Base-by-base conservation (phyloP, 2,113 vertebrate species). In the Riparia riparia region DNA sequence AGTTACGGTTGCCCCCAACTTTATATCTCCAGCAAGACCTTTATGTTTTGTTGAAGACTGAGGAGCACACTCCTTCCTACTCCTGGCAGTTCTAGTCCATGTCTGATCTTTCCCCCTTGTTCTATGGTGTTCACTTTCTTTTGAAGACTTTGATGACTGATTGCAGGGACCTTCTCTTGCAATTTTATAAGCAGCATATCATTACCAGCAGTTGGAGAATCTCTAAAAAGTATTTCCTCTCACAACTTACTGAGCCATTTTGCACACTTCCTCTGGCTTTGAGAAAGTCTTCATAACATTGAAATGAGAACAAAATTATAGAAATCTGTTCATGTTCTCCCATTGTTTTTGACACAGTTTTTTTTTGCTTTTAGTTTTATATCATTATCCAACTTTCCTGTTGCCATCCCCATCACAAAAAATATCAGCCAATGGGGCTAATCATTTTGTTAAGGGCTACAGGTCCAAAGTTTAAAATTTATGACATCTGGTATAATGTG, bases 331-430 rank as follows among this genome's bases (percentile, higher is more conserved):
- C 9, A 28, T 31, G 2, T 71, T 80, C 10, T 80, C 14, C 19
- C 17, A 24, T 58, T 90, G 8, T 53, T 87, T 93, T 86, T 72
- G 31, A 54, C 18, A 64, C 14, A 37, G 37, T 0, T 0, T 16
- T 57, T 37, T 1, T 19, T 89, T 80, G 16, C 8, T 74, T 92
- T 64, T n/a, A 45, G 22, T 63, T 87, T 70, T 74, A 57, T 65
- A 50, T 19, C 13, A 25, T 41, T 80, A 61, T 41, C 26, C 37
- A 61, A 19, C 10, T 76, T 66, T n/a, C 4, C 8, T 1, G 1
- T 72, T 68, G 18, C 5, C 11, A 70, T 1, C 1, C 1, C 2
- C 5, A 3, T 1, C 14, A 45, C 11, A 71, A 47, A 47, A 87
- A 80, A 37, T 41, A 28, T 69, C 21, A 77, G 21, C 11, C 17